These are phyloP conservation scores for Lasioglossum pauxillum DNA, from an alignment of 2,888 invertebrate genomes.

Conservation along the genomic window DNA sequence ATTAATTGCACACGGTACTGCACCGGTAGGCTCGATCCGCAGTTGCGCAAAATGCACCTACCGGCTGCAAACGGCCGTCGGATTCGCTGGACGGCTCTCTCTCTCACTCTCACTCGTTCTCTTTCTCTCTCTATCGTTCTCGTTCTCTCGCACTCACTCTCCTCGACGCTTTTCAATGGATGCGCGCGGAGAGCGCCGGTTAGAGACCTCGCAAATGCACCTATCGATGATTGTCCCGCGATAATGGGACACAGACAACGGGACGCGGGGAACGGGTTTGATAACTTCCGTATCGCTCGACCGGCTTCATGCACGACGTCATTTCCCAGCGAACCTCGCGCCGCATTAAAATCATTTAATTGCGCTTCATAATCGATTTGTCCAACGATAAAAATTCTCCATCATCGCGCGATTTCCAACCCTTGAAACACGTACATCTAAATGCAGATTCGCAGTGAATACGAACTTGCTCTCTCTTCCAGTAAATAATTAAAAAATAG, in stretches of 20 bases:
- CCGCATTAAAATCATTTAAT: background rate
- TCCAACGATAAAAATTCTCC: background rate
- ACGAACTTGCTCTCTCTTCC: background rate
- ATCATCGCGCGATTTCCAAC: background rate
- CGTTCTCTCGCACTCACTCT: background rate
- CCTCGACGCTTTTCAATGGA: background rate
- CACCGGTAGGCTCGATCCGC: conserved; percentile 43
- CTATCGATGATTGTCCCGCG: conserved; percentile 1
- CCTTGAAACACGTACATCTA: background rate
- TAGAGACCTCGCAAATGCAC: conserved; percentile 19
- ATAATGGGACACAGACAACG: background rate
- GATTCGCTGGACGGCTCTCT: background rate
- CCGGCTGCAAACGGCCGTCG: background rate
- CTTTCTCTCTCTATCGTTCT: background rate
- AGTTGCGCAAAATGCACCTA: conserved; percentile 57
- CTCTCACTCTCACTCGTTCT: background rate
- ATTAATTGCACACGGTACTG: conserved; percentile 65
- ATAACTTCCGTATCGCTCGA: conserved; percentile 14
- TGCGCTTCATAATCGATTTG: background rate
- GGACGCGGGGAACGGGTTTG: conserved; percentile 15
- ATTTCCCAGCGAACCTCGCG: background rate
- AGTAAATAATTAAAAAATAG: background rate
- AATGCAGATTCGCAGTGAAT: background rate
- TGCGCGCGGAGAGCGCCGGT: background rate
- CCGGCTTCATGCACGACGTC: background rate